A percentile compares a stretch with the other conserved stretches of the same genome.
Conservation (phyloP, 2,888 invertebrate genomes). For the Eugnorisma glareosa region DNA sequence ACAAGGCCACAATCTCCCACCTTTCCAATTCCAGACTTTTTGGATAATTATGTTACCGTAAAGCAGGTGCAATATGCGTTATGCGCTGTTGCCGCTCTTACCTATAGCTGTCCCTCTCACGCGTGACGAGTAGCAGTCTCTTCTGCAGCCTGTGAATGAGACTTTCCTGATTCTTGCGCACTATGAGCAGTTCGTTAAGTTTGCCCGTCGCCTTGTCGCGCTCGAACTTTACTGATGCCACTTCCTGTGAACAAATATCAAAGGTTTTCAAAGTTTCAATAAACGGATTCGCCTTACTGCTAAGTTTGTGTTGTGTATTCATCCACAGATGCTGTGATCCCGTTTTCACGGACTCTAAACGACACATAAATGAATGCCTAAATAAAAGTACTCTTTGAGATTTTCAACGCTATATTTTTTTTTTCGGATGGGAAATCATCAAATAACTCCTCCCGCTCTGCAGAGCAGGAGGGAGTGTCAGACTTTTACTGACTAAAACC, state of each 20-base stretch:
- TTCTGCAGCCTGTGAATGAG: slow-evolving; percentile 94
- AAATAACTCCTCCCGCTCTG: too few species aligned
- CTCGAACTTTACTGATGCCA: slow-evolving; percentile 89
- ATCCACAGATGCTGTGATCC: background rate
- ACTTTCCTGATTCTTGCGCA: slow-evolving; percentile 92
- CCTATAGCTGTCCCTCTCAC: slow-evolving; percentile 95
- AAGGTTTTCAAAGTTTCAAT: background rate
- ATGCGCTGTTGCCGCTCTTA: slow-evolving; percentile 65
- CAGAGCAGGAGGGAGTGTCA: too few species aligned
- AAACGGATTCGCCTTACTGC: background rate
- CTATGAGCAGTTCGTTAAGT: slow-evolving; percentile 90
- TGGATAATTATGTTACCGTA: background rate
- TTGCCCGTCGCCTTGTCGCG: slow-evolving; percentile 92
- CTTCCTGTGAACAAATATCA: slow-evolving; percentile 83
- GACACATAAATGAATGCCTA: background rate
- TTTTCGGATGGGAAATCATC: too few species aligned
- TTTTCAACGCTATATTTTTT: too few species aligned
- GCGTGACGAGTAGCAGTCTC: slow-evolving; percentile 91
- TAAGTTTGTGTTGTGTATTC: background rate
- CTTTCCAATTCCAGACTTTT: background rate
- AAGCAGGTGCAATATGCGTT: background rate
- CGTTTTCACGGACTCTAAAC: background rate
- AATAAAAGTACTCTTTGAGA: background rate
- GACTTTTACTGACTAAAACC: too few species aligned
- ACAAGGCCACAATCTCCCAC: background rate